phyloP scores from a whole-genome alignment of 2,797 vertebrate genomes.

The Tapera naevia region DNA sequence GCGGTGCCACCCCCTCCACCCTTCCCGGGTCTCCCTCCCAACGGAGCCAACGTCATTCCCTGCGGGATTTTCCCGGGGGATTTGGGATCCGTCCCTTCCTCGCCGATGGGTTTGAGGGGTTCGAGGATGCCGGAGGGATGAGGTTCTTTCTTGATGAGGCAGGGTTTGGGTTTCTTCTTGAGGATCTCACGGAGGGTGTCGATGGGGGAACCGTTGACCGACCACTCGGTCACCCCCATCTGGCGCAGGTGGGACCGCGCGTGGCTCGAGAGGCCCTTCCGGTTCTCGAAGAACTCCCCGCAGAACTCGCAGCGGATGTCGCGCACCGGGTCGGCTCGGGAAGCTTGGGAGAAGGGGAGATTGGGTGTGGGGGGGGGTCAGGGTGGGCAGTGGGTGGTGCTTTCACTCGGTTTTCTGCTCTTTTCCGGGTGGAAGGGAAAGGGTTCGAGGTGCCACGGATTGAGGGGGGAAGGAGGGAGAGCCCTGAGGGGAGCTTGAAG shows the following conservation, averaged over 20 bases:
- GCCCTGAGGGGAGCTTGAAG: no score
- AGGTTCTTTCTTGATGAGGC: slow-evolving; percentile 86
- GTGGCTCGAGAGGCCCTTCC: slow-evolving; percentile 92
- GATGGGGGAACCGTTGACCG: slow-evolving; percentile 85
- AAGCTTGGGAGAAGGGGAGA: slow-evolving; percentile 69
- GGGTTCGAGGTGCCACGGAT: no score
- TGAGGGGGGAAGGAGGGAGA: no score
- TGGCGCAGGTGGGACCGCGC: slow-evolving; percentile 90
- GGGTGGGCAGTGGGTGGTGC: no score
- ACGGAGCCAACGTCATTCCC: slow-evolving; percentile 59
- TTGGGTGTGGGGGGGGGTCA: no score
- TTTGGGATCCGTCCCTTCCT: slow-evolving; percentile 73
- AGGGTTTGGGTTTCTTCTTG: slow-evolving; percentile 82
- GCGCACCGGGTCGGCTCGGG: slow-evolving; percentile 84
- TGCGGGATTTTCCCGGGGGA: slow-evolving; percentile 61
- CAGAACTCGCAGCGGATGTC: slow-evolving; percentile 93
- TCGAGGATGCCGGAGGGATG: slow-evolving; percentile 67
- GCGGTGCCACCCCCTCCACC: slow-evolving; percentile 56
- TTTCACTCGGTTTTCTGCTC: no score
- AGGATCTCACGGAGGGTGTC: slow-evolving; percentile 87
- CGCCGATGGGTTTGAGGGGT: slow-evolving; percentile 68
- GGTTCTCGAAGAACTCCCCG: slow-evolving; percentile 90
- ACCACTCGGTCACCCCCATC: slow-evolving; percentile 89
- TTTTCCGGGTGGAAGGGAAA: no score
- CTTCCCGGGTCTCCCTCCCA: slow-evolving; percentile 67